A percentile compares a stretch with the other conserved stretches of the same genome.
phyloP scores from a whole-genome alignment of 2,113 vertebrate species.

The Tachysurus vachellii region DNA sequence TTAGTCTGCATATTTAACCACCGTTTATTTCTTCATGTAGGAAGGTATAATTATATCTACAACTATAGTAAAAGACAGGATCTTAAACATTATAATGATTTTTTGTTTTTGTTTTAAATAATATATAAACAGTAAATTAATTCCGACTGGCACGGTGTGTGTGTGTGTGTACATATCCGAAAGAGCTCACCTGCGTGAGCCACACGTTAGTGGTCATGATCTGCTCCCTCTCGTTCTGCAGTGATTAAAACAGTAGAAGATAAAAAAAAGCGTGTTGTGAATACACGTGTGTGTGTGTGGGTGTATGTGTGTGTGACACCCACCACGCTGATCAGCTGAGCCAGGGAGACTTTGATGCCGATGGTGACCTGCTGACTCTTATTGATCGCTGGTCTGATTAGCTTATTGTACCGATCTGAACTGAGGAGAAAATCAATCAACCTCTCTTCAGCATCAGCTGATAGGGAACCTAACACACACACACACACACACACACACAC shows the following conservation, averaged over 20 bases:
- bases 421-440: constrained; percentile 74
- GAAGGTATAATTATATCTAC: neutral
- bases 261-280: neutral
- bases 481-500: constrained; percentile 26
- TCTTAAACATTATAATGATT: neutral
- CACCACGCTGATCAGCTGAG: constrained; percentile 80
- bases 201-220: constrained; percentile 82
- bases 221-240: constrained; percentile 79
- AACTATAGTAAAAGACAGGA: neutral
- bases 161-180: neutral
- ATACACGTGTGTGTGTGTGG: constrained; percentile 7
- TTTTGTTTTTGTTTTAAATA: neutral
- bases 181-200: constrained; percentile 74
- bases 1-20: neutral
- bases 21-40: neutral
- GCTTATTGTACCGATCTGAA: constrained; percentile 77
- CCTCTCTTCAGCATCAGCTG: constrained; percentile 76
- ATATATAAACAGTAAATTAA: neutral
- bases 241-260: constrained; percentile 26
- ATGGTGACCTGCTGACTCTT: constrained; percentile 79
- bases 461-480: constrained; percentile 59
- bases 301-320: constrained; percentile 44
- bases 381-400: constrained; percentile 77
- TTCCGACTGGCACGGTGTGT: neutral
- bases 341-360: constrained; percentile 77